These are phyloP conservation scores for Montipora capricornis DNA, from an alignment of 64 coral and sea anemone species.

Conservation along the genomic window DNA sequence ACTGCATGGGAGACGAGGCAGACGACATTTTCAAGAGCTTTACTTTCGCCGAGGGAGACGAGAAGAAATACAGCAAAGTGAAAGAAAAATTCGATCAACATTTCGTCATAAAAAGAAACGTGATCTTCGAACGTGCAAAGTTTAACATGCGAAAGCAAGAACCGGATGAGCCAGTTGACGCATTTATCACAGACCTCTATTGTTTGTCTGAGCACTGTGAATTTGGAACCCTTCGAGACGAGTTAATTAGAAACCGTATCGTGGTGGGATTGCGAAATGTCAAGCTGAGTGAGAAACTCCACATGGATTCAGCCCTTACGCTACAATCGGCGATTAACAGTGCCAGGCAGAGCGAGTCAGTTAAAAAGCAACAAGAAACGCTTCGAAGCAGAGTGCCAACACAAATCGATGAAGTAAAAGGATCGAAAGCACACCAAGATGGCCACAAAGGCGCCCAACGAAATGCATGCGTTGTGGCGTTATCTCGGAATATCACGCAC, in stretches of 20 bases:
- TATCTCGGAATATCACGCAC: background rate
- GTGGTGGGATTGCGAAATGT: background rate
- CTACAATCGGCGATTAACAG: no score
- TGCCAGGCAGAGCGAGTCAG: no score
- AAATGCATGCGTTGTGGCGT: no score
- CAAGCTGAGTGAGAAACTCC: background rate
- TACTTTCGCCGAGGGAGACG: background rate
- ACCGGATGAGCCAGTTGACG: slow-evolving; percentile 20
- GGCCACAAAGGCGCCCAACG: no score
- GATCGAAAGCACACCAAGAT: no score
- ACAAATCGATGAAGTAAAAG: no score
- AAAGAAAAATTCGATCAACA: no score
- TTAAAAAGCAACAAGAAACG: no score
- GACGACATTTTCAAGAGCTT: background rate
- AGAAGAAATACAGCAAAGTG: background rate
- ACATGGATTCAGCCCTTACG: background rate
- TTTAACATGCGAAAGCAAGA: background rate
- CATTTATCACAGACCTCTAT: slow-evolving; percentile 17
- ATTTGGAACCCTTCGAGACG: background rate
- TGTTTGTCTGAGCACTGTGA: background rate
- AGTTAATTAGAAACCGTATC: background rate
- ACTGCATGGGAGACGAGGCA: slow-evolving; percentile 27
- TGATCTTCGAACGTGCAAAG: no score
- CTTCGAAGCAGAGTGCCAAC: no score
- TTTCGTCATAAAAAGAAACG: no score